Base-by-base conservation (phyloP, 2,888 invertebrate genomes). In the Onchidella celtica region DNA sequence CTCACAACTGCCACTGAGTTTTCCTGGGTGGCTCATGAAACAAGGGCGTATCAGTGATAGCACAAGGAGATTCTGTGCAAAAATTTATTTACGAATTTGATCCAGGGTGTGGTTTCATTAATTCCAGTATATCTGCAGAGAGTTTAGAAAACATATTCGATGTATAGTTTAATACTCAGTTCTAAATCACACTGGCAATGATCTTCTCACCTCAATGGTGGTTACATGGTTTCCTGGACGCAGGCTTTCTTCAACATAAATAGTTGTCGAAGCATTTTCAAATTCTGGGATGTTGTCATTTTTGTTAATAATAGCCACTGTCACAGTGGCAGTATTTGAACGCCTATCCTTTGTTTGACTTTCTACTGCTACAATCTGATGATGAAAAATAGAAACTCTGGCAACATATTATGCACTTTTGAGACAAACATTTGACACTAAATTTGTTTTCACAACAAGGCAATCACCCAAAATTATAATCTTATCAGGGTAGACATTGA, bases 281-380 rank as follows among this genome's bases (percentile, higher is more conserved):
- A 98, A 98, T 73, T 94, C 95, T 40, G 98, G 98, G 3, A 95
- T 96, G 94, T 92, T 91, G 86, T 93, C 93, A 85, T 94, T 93
- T 70, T 92, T 91, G 83, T 93, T 93, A 57, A 89, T 85, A 27
- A 93, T 85, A n/a, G 88, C 87, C n/a, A 93, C 87, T 0, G 90
- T 91, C n/a, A 92, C 89, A 79, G 90, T 90, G 6, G 91, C 90
- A 4, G 86, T 87, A 29, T 21, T 70, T 2, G 89, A 88, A 17
- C 17, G 17, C 9, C 9, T 17, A 6, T 47, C 47, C 9, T 6
- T 6, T 47, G 47, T 47, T 17, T 47, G 47, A 11, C 9, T 47
- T 47, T 47, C 47, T 47, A 17, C 47, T 47, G 47, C 47, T 11
- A 47, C 17, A 6, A 47, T 17, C 47, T 47, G 47, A 11, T 6